A percentile compares a stretch with the other conserved stretches of the same genome.
Conservation (phyloP, 2,888 invertebrate genomes). For the Latheticus oryzae region DNA sequence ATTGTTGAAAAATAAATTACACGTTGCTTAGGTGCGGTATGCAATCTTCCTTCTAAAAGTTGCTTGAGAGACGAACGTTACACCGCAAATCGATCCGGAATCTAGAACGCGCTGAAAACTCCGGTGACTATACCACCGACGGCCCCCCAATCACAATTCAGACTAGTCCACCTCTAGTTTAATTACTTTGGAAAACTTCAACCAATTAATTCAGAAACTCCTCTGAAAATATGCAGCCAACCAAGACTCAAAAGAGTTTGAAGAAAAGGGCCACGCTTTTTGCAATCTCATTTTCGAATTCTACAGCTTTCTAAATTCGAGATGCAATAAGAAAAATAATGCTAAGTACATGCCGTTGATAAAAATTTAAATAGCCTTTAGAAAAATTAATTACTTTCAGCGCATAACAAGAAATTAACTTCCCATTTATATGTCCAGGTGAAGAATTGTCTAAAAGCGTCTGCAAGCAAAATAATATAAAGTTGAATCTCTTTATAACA, state of each 20-base stretch:
- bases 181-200: constrained; percentile 40
- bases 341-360: too few species aligned
- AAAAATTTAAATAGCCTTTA: too few species aligned
- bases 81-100: constrained; percentile 29
- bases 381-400: too few species aligned
- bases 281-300: constrained; percentile 5
- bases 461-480: too few species aligned
- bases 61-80: constrained; percentile 10
- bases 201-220: constrained; percentile 37
- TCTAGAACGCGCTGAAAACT: constrained; percentile 30
- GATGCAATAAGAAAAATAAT: too few species aligned
- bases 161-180: constrained; percentile 39
- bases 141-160: constrained; percentile 29
- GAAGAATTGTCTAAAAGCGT: too few species aligned
- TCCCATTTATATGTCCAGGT: too few species aligned
- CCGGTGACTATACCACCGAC: constrained; percentile 27
- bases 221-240: constrained; percentile 21
- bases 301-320: neutral
- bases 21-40: constrained; percentile 13
- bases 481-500: too few species aligned
- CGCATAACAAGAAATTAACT: too few species aligned
- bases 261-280: constrained; percentile 11
- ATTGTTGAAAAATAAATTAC: constrained; percentile 30
- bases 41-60: constrained; percentile 14
- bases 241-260: too few species aligned